phyloP scores from a whole-genome alignment of 2,113 vertebrate species.

The Ptilorrhoa leucosticta region DNA sequence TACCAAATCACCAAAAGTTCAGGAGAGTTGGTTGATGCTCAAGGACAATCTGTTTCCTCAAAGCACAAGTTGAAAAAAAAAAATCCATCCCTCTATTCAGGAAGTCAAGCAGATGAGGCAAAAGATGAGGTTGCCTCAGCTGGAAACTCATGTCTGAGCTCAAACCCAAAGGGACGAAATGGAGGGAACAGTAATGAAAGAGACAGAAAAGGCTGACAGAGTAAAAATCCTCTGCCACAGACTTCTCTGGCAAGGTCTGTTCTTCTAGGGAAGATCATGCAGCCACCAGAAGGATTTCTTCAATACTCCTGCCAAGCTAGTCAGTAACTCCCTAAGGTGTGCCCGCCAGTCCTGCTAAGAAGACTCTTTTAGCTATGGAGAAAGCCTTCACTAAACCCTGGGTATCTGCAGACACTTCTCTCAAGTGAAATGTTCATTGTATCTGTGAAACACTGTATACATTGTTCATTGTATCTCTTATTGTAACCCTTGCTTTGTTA shows the following conservation, averaged over 20 bases:
- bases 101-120: neutral
- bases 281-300: neutral
- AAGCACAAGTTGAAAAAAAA: neutral
- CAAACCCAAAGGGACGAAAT: neutral
- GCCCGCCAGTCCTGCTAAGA: neutral
- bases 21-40: neutral
- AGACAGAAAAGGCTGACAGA: neutral
- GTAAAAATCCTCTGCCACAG: neutral
- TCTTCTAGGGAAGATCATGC: neutral
- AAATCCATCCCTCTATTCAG: neutral
- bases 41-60: neutral
- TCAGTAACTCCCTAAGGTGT: neutral
- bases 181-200: neutral
- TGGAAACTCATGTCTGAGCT: neutral
- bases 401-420: neutral
- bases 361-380: neutral
- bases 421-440: neutral
- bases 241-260: neutral
- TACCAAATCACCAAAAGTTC: neutral
- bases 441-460: neutral
- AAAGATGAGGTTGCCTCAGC: neutral
- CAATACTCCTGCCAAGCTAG: neutral
- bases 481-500: no score
- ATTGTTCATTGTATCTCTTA: neutral
- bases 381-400: neutral